Evolutionary conservation across 2,888 invertebrate genomes (phyloP), one percentile per base, ranked within the genome.

Genomic region (Lycaena phlaeas): DNA sequence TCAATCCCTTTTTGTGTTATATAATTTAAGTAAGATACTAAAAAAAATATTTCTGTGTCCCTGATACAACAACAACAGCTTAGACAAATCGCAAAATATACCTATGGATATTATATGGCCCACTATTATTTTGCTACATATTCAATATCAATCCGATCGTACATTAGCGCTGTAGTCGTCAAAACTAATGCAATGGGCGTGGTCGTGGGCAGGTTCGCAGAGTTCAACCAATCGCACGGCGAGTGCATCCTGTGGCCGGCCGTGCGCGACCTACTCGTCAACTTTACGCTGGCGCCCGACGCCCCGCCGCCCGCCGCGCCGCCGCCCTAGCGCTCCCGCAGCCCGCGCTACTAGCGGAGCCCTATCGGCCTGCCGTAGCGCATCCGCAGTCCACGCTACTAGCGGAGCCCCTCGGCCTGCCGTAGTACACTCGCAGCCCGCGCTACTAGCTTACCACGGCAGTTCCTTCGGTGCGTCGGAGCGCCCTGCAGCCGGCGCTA

Each of bases 231-330:
- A 81, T 55, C 57, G 87, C 95, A 76, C 91, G 93, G 85, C 85
- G 96, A 97, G 63, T 97, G 97, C 69, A 94, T 95, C 10, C 88
- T 97, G 40, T 96, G 93, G 74, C 96, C 96, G 18, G 95, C 96
- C 12, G 91, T 97, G 36, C 88, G 95, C 48, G 96, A 97, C 76
- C 82, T 97, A 42, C 78, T 97, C 40, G 88, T 91, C 27, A 96
- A 94, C 85, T 88, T 97, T 56, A 89, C 90, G 29, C 75, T 95
- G 47, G 94, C 95, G 36, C 90, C 91, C 18, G 95, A 95, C 62
- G 88, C 89, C 41, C 89, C 90, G 46, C 88, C 87, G 49, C 50
- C 74, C 55, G 71, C 75, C 54, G 69, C 73, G 48, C 69, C 70
- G 64, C 76, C 73, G 39, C 63, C 77, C 36, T 63, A 63, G 59